Conservation (phyloP, 2,797 vertebrate species). For the Otolemur crassicaudatus region DNA sequence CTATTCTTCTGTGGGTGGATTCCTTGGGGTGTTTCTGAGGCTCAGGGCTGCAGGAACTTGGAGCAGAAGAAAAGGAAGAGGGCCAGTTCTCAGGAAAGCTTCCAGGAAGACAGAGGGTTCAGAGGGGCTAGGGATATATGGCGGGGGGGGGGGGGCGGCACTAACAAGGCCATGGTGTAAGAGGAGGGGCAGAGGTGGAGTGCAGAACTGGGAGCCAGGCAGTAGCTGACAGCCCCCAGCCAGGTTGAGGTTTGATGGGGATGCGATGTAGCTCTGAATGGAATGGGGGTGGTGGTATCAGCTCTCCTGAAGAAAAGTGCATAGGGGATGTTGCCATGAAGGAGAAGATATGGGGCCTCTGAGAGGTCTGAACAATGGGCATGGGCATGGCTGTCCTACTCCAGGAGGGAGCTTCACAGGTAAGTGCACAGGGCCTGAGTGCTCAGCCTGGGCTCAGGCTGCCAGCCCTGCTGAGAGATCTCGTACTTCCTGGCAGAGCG, state of each 20-base stretch:
- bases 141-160: not conserved
- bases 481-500: not conserved
- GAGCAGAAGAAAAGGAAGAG: not conserved
- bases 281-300: fast-evolving
- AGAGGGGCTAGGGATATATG: not conserved
- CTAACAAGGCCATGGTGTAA: not conserved
- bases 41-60: not conserved
- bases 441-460: not conserved
- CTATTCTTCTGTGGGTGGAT: fast-evolving
- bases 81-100: not conserved
- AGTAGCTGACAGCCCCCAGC: not conserved
- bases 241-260: not conserved
- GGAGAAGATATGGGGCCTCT: not conserved
- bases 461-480: not conserved
- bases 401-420: too few relatives aligned
- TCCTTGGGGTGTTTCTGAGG: too few relatives aligned
- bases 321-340: not conserved
- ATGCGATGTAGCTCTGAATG: not conserved
- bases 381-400: fast-evolving
- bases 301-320: not conserved
- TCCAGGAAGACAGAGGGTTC: not conserved
- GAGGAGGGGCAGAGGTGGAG: not conserved
- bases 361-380: not conserved
- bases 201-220: too few relatives aligned
- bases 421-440: too few relatives aligned